Evolutionary conservation across 2,797 vertebrate species (phyloP).

Genomic region (Limnodromus scolopaceus): DNA sequence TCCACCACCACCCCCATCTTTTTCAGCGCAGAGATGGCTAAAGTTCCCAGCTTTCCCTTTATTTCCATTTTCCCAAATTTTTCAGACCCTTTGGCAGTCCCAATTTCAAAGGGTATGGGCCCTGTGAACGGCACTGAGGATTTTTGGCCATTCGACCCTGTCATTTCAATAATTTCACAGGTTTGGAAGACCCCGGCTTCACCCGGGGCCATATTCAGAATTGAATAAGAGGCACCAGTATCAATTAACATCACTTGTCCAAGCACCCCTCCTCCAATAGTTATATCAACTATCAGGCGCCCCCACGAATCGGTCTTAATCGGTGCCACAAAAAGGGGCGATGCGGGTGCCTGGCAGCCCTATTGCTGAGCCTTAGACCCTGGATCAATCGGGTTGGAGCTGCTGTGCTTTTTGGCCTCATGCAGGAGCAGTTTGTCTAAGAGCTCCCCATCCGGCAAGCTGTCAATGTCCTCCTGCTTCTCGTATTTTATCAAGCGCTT

Average conservation of each 20-base stretch:
- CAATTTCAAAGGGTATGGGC: conserved; percentile 52
- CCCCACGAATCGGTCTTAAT: conserved; percentile 69
- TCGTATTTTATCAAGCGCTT: conserved; percentile 63
- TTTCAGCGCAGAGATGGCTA: background rate
- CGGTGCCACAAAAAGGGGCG: conserved; percentile 72
- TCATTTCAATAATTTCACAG: conserved; percentile 44
- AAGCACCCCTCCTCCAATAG: conserved; percentile 73
- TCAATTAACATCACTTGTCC: conserved; percentile 73
- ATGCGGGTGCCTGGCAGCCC: conserved; percentile 71
- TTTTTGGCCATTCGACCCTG: background rate
- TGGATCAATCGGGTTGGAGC: conserved; percentile 49
- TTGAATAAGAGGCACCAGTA: conserved; percentile 63
- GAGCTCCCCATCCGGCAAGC: conserved; percentile 29
- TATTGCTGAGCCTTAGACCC: conserved; percentile 70
- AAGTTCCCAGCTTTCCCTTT: conserved; percentile 35
- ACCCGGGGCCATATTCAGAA: conserved; percentile 24
- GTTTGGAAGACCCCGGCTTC: conserved; percentile 50
- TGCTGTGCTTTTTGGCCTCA: conserved; percentile 51
- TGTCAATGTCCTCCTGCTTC: conserved; percentile 64
- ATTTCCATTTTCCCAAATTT: conserved; percentile 65
- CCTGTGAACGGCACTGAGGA: conserved; percentile 43
- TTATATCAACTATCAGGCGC: conserved; percentile 67
- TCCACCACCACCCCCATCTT: conserved; percentile 54
- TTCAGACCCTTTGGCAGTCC: conserved; percentile 54
- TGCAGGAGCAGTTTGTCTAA: conserved; percentile 61